Evolutionary conservation across 2,797 vertebrate species (phyloP), one percentile per base, ranked within the genome.

Genomic region (Pantherophis alleghaniensis): DNA sequence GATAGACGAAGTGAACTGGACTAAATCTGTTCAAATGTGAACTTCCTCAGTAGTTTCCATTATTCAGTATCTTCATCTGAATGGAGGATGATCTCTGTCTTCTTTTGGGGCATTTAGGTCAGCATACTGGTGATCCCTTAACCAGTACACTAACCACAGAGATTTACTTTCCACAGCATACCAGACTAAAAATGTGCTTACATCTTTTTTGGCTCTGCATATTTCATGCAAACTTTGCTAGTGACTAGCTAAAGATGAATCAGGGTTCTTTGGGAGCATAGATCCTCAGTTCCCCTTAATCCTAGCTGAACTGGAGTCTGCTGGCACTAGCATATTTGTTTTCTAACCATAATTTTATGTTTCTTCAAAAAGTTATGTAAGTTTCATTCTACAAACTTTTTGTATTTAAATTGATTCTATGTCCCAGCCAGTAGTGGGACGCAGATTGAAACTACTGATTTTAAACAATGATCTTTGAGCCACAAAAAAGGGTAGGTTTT

Each of bases 321-420:
- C n/a, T 56, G 66, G n/a, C 32, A 13, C 18, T 37, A 24, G 10
- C 5, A 3, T 22, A 12, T 90, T 32, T 55, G 18, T 55, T 20
- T 37, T 24, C 51, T 55, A n/a, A 22, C 4, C 63, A 14, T 56
- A 24, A 7, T 32, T 18, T 69, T 91, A 87, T 66, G 32, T 12
- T 53, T 53, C 86, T 42, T 60, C n/a, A 55, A 18, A 47, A 47
- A 56, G 16, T 24, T 37, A 47, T 63, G 86, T 22, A 26, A 51
- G 3, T 87, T 93, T 18, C 18, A 26, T 42, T 61, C 47, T 10
- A 7, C 63, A 47, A 69, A 92, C 14, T 55, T 37, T 90, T 90
- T 92, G 66, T n/a, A 79, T 63, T 89, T 89, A 92, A 89, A 92
- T 79, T 6, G 66, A 37, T 74, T 60, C 47, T 74, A 51, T 63